Conservation (phyloP, 2,113 vertebrate genomes). For the Eupsittula cactorum region DNA sequence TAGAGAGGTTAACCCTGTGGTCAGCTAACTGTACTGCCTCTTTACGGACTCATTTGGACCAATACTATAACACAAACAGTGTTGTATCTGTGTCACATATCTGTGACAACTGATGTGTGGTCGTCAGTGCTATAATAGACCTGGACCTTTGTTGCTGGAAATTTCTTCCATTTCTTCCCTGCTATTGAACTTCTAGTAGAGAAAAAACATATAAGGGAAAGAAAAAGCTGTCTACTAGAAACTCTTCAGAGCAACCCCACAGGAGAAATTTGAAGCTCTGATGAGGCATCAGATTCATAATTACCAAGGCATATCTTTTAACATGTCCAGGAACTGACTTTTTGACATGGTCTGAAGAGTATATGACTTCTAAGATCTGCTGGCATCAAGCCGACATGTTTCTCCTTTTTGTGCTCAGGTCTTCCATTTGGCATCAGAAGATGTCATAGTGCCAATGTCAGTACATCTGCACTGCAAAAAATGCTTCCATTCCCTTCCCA, state of each 20-base stretch:
- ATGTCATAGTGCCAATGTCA: neutral
- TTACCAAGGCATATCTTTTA: neutral
- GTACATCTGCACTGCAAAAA: neutral
- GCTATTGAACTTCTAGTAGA: neutral
- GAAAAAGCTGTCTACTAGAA: neutral
- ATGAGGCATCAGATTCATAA: slow-evolving; percentile 37
- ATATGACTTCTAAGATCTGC: neutral
- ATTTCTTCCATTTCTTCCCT: neutral
- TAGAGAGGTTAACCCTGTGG: neutral
- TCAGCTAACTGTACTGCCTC: neutral
- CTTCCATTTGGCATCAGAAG: slow-evolving; percentile 13
- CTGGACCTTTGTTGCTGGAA: neutral
- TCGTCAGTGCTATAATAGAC: neutral
- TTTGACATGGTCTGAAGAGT: slow-evolving; percentile 42
- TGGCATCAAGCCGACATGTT: slow-evolving; percentile 3
- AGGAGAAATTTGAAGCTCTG: slow-evolving; percentile 7
- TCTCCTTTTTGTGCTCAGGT: neutral
- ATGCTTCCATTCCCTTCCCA: neutral
- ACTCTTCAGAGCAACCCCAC: neutral
- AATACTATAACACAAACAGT: neutral
- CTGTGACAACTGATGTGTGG: neutral
- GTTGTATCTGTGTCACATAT: too few relatives aligned
- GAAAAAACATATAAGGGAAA: neutral
- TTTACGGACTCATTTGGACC: neutral
- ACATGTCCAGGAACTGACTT: slow-evolving; percentile 25